Evolutionary conservation across 2,113 vertebrate genomes (phyloP).

Genomic region (Chaenocephalus aceratus): DNA sequence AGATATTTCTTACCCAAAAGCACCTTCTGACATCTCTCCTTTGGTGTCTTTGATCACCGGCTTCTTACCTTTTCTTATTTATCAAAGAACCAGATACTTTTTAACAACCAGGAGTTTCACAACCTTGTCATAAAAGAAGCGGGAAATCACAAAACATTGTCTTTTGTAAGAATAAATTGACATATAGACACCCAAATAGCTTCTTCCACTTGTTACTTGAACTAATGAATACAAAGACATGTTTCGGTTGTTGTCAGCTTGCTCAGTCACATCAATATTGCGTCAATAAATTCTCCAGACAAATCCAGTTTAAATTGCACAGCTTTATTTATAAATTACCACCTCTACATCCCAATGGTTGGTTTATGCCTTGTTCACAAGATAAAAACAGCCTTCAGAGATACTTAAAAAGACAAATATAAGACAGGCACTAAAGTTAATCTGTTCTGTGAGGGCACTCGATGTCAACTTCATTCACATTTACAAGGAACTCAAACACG

Average conservation of each 20-base stretch:
- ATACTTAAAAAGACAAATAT: neutral
- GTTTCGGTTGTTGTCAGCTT: too few relatives aligned
- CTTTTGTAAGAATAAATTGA: too few relatives aligned
- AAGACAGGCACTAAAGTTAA: neutral
- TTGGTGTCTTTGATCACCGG: neutral
- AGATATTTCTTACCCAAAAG: neutral
- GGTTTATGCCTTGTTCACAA: neutral
- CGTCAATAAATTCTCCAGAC: neutral
- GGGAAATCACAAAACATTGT: too few relatives aligned
- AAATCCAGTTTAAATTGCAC: conserved; percentile 5
- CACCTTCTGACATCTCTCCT: neutral
- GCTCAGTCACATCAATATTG: neutral
- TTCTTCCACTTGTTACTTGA: neutral
- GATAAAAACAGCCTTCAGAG: neutral
- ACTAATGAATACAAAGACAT: neutral
- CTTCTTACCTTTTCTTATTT: neutral
- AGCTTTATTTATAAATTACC: conserved; percentile 18
- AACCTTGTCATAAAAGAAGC: neutral
- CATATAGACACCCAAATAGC: neutral
- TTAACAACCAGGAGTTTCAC: neutral
- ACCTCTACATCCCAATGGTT: neutral
- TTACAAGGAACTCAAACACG: conserved; percentile 1
- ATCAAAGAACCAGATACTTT: neutral
- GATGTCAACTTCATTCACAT: conserved; percentile 9
- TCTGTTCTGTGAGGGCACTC: neutral